Evolutionary conservation across 2,888 invertebrate species (phyloP), one percentile per base, ranked within the genome.

Genomic region (Drosophila neotestacea): DNA sequence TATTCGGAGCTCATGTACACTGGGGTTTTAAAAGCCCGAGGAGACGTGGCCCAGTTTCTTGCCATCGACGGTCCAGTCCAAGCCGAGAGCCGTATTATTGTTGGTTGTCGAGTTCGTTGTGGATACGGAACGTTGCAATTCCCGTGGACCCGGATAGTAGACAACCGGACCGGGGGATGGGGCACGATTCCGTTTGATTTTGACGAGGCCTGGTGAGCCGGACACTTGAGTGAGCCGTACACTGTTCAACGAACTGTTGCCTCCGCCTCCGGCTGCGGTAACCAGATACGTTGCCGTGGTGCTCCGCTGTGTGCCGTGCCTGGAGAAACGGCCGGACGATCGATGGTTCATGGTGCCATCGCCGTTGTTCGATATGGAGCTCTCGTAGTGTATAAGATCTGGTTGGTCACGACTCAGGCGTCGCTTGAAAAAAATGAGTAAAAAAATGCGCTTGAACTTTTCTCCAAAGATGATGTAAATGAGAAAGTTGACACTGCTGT

Each of bases 381-480:
- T 96, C 92, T 97, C 97, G 91, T 97, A 97, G 91, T 96, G 96
- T 67, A 96, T 96, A 92, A 95, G 93, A 93, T 96, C 95, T 84
- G 96, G 94, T 90, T 95, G 94, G 82, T 95, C 95, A 50, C 95
- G 93, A 79, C 94, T 94, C 64, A 94, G 93, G 83, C 94, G 93
- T 79, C 94, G 92, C 82, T 95, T 95, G 93, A 96, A 96, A 93
- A 96, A 96, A 92, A 96, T 94, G 92, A 95, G 94, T 79, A 97
- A 93, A 92, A 98, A 97, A 77, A 98, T 95, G 71, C 96, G 94
- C 91, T 97, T 97, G 93, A 99, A 99, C 92, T 99, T 98, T 92
- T 98, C 97, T 1, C 99, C 99, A 92, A 99, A 98, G 79, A 98
- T 98, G 78, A 98, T 98, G 93, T 99, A 99, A 86, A 99, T 98